A percentile compares a stretch with the other conserved stretches of the same genome.
These are phyloP conservation scores for Nesidiocoris tenuis DNA, from an alignment of 2,888 invertebrate species.

Conservation along the genomic window DNA sequence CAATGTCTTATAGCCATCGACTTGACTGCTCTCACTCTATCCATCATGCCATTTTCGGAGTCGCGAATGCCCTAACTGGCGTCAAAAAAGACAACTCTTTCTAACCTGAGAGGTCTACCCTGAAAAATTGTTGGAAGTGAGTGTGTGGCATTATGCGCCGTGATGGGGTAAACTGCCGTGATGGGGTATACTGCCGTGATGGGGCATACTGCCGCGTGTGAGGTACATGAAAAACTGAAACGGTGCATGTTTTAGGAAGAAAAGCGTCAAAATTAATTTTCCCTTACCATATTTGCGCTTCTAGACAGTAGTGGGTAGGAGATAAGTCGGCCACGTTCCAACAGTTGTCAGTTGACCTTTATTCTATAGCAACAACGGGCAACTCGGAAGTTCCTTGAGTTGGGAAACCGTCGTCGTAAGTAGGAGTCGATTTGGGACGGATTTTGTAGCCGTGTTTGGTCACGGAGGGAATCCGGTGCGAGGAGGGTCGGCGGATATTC, in stretches of 20 bases:
- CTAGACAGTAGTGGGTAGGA: slow-evolving; percentile 26
- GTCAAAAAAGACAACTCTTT: no score
- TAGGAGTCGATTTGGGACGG: slow-evolving; percentile 27
- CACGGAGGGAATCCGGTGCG: background rate
- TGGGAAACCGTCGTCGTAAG: slow-evolving; percentile 5
- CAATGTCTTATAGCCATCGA: no score
- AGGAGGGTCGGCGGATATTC: slow-evolving; percentile 3
- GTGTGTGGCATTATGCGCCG: no score
- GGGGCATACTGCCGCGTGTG: background rate
- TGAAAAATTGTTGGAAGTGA: no score
- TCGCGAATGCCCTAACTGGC: no score
- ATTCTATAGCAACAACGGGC: slow-evolving; percentile 18
- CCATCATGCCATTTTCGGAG: no score
- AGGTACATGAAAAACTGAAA: background rate
- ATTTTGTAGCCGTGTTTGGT: slow-evolving; percentile 27
- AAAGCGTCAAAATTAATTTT: slow-evolving; percentile 13
- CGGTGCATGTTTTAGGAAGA: slow-evolving; percentile 3
- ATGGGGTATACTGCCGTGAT: background rate
- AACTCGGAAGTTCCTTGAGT: slow-evolving; percentile 15
- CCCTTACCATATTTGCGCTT: slow-evolving; percentile 35
- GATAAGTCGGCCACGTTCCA: slow-evolving; percentile 16
- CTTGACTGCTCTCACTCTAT: no score
- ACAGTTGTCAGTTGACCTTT: slow-evolving; percentile 19
- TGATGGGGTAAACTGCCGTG: background rate
- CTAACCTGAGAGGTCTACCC: no score